phyloP scores from a whole-genome alignment of 2,113 vertebrate species.

The Cariama cristata region DNA sequence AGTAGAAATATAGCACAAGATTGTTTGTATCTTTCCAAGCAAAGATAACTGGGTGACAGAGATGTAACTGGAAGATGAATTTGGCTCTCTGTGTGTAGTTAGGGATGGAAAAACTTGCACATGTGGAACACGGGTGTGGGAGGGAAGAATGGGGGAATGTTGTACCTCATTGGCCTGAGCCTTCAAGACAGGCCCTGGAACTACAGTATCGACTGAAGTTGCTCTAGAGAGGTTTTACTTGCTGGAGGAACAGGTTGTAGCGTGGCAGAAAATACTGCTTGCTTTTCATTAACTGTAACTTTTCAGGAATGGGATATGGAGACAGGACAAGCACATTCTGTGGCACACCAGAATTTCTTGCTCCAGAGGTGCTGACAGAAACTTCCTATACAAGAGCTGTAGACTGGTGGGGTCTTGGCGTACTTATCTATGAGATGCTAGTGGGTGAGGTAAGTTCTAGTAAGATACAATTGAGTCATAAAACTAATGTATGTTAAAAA shows the following conservation, averaged over 20 bases:
- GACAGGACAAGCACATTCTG: constrained; percentile 98
- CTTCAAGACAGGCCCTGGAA: not conserved
- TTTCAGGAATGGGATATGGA: constrained; percentile 96
- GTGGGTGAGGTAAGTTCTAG: constrained; percentile 91
- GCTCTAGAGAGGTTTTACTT: not conserved
- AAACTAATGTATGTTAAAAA: not conserved
- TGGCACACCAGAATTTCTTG: constrained; percentile 97
- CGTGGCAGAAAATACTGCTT: not conserved
- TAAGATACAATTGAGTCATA: not conserved
- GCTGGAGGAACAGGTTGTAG: not conserved
- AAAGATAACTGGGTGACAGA: not conserved
- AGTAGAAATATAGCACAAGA: not conserved
- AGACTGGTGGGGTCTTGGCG: constrained; percentile 99
- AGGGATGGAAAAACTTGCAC: not conserved
- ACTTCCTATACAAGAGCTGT: constrained; percentile 97
- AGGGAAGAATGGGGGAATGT: not conserved
- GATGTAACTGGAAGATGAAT: not conserved
- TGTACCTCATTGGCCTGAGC: not conserved
- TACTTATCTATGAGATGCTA: constrained; percentile 99
- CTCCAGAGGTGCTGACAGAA: constrained; percentile 97
- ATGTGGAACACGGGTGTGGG: not conserved
- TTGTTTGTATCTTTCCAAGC: not conserved
- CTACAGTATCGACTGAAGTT: not conserved
- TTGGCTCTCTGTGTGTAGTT: not conserved
- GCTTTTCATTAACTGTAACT: constrained; percentile 27